Percentiles rank a stretch among this genome's conserved stretches.
Evolutionary conservation across 2,113 vertebrate species (phyloP).

Genomic region (Corythoichthys haematopterus): DNA sequence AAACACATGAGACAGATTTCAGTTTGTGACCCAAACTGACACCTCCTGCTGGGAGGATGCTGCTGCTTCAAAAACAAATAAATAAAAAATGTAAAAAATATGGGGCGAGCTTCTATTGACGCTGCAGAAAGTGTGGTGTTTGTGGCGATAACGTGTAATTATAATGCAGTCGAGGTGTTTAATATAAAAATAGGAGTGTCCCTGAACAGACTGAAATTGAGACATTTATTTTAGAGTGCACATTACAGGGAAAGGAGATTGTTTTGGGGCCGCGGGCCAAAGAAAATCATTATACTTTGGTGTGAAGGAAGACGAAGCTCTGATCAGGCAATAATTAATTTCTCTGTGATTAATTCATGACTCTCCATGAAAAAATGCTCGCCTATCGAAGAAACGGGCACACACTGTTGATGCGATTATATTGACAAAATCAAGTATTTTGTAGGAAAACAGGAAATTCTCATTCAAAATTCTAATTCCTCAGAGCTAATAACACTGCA

Average conservation of each 20-base stretch:
- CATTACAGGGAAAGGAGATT: not conserved
- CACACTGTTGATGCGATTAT: too few species aligned
- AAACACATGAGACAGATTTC: not conserved
- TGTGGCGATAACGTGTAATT: not conserved
- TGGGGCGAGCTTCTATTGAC: not conserved
- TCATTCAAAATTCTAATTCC: too few species aligned
- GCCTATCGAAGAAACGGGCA: too few species aligned
- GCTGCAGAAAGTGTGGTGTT: not conserved
- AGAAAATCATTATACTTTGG: not conserved
- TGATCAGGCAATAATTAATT: not conserved
- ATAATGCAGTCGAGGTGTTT: not conserved
- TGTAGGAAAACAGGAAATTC: too few species aligned
- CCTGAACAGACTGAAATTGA: not conserved
- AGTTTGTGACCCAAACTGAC: not conserved
- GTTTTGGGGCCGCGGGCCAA: not conserved
- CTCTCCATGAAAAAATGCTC: not conserved
- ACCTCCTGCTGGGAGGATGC: not conserved
- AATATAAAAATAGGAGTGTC: not conserved
- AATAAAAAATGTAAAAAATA: not conserved
- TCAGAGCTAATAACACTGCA: too few species aligned
- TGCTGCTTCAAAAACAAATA: not conserved
- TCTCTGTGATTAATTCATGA: not conserved
- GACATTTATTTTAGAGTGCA: conserved; percentile 2
- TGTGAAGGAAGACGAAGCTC: not conserved
- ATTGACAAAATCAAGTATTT: too few species aligned